Base-by-base conservation (phyloP, 1,140 invertebrate genomes). In the Semibalanus balanoides region DNA sequence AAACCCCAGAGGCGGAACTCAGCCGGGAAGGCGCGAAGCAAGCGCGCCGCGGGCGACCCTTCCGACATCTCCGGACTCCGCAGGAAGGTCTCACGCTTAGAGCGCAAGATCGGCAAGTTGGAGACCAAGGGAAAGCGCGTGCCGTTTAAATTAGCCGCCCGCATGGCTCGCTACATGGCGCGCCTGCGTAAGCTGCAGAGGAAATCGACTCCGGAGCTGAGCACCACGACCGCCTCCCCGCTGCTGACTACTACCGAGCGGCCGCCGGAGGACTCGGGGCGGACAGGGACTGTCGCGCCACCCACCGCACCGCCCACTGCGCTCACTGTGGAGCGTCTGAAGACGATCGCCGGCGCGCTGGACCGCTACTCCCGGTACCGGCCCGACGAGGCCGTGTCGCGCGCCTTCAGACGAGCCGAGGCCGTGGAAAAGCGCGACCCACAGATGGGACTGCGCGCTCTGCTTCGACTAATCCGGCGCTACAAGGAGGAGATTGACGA, bases 341-440 rank as follows among this genome's bases (percentile, higher is more conserved):
- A 64, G 51, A 25, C 11, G 51, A 25, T 64, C 11, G 51, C 51
- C 51, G 51, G 51, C 51, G 51, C 51, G 9, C 51, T 64, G 51
- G 51, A 64, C 22, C 51, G 51, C 51, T 64, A 64, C 51, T 64
- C 51, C 1, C 51, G 51, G 51, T 64, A 64, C 51, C 51, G 51
- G 22, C 51, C 51, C 3, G 51, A 64, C 51, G 51, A 64, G 51
- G 14, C 51, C 51, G 51, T 64, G 51, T 64, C 51, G 11, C 9
- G 51, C 9, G 51, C 51, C 1, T 64, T 19, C 22, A 1, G 0
- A 83, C 80, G 51, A 1, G 51, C 22, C 14, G 14, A 22, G 14
- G 11, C 3, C 7, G 1, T 64, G 7, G 51, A 64, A 1, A 64
- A 64, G 22, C 51, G 51, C 22, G 22, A 64, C 51, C 51, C 11